These are phyloP conservation scores for Mus pahari DNA, from an alignment of 2,113 vertebrate genomes.

Conservation along the genomic window DNA sequence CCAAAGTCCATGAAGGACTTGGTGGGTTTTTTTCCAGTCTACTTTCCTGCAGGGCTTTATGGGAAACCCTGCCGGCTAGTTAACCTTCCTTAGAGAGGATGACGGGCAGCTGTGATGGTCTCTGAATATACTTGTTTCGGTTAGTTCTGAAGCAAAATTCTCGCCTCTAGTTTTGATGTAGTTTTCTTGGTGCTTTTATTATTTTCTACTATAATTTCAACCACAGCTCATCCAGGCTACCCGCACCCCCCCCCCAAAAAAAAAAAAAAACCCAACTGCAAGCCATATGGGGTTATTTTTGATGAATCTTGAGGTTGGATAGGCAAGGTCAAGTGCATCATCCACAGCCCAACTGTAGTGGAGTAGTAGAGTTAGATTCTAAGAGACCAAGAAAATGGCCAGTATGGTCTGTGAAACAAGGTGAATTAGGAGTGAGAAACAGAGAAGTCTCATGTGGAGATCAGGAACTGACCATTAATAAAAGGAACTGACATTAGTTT, in stretches of 20 bases:
- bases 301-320: neutral
- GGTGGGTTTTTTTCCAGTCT: neutral
- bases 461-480: neutral
- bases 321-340: neutral
- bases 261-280: neutral
- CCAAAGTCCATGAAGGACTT: neutral
- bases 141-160: neutral
- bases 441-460: neutral
- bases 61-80: neutral
- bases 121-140: neutral
- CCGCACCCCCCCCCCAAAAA: too few species aligned
- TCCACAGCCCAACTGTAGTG: neutral
- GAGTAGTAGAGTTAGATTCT: neutral
- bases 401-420: neutral
- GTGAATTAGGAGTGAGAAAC: neutral
- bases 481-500: too few species aligned
- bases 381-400: neutral
- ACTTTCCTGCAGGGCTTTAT: neutral
- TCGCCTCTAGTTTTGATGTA: neutral
- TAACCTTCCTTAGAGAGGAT: neutral
- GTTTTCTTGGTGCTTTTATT: conserved; percentile 29
- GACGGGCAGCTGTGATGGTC: neutral
- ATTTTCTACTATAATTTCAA: conserved; percentile 17
- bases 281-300: neutral
- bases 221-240: neutral